These are phyloP conservation scores for Sialia sialis DNA, from an alignment of 2,113 vertebrate species.

Conservation along the genomic window DNA sequence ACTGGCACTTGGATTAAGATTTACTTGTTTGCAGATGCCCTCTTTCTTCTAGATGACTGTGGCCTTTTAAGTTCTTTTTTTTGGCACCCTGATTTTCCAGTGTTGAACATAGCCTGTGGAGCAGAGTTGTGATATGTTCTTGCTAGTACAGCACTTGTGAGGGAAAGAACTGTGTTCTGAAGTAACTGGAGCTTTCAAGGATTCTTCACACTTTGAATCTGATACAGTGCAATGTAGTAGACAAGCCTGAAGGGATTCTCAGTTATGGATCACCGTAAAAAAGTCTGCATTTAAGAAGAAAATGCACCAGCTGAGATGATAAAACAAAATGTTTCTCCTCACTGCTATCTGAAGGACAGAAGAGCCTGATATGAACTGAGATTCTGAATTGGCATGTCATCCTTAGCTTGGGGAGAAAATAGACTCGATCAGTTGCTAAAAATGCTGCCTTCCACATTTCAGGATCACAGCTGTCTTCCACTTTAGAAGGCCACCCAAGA, in stretches of 20 bases:
- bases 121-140: background rate
- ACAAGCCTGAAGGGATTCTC: constrained; percentile 60
- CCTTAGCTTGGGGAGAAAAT: background rate
- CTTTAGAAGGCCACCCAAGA: background rate
- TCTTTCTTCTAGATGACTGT: background rate
- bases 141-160: background rate
- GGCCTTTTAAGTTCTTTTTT: background rate
- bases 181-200: constrained; percentile 26
- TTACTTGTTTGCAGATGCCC: background rate
- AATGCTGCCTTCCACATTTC: background rate
- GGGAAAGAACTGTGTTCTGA: constrained; percentile 13
- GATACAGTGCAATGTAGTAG: constrained; percentile 33
- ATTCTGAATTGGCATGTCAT: constrained; percentile 15
- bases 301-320: constrained; percentile 17
- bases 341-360: constrained; percentile 35
- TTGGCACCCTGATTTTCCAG: background rate
- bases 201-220: constrained; percentile 51
- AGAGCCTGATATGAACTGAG: constrained; percentile 7
- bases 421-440: constrained; percentile 6
- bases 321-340: constrained; percentile 52
- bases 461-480: background rate
- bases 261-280: constrained; percentile 41
- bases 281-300: constrained; percentile 53
- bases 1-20: background rate
- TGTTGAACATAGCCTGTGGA: background rate